Evolutionary conservation across 2,113 vertebrate species (phyloP), one percentile per base, ranked within the genome.

Genomic region (Phrynocephalus versicolor): DNA sequence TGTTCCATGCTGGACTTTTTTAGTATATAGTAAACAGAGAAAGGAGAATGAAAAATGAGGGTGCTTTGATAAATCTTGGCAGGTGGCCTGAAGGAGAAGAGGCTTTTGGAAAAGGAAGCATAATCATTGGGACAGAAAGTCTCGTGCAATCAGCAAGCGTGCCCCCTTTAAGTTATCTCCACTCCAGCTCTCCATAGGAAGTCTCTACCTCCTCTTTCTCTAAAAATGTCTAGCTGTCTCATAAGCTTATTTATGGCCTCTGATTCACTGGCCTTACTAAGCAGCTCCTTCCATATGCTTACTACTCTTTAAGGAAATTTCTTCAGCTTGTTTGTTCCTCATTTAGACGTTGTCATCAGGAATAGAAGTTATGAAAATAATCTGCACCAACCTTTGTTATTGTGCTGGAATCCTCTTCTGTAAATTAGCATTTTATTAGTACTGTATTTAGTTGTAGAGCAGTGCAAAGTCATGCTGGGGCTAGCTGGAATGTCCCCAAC

Each of bases 171-270:
- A 79, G 75, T 39, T 39, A 18, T 74, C 19, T 89, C 72, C 65
- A 3, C 30, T 88, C n/a, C 41, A 27, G 79, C 83, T 87, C 83
- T 71, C 60, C 75, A 82, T 39, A 71, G 35, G 65, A 60, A 72
- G 35, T 18, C 39, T 72, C 76, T 71, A 60, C 9, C 21, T 58
- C 45, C 82, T 87, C 87, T 83, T 79, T 85, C 15, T 41, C 67
- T 84, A 76, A 88, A 91, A 89, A 69, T 75, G 76, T 67, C 33
- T 84, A 35, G 25, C 84, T 88, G 25, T 85, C 83, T 90, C 60
- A 87, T 87, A 92, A 87, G 62, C 73, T 92, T 93, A 62, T 75
- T 89, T 90, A 76, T 30, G 83, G 39, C 80, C 39, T 82, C 77
- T 83, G 83, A 90, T 79, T 87, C 85, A 58, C 67, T 35, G 86